Evolutionary conservation across 2,113 vertebrate species (phyloP).

Genomic region (Lagenorhynchus albirostris): DNA sequence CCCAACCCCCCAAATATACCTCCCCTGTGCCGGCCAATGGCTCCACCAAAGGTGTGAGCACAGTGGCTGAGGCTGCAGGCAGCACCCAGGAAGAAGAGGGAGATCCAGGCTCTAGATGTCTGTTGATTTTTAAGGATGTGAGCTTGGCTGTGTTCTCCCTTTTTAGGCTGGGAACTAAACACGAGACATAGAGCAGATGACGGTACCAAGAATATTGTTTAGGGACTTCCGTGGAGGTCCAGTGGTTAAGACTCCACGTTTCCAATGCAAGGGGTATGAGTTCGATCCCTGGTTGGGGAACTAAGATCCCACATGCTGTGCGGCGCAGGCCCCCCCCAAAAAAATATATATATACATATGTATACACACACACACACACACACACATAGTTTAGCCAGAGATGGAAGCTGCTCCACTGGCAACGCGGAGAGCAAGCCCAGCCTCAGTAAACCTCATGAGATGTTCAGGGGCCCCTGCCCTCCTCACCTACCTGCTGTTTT

Average conservation of each 20-base stretch:
- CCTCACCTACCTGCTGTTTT: not conserved
- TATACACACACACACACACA: too few species aligned
- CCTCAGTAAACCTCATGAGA: not conserved
- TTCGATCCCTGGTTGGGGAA: too few species aligned
- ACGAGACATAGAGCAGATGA: not conserved
- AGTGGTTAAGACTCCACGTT: too few species aligned
- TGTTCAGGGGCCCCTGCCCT: not conserved
- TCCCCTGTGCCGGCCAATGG: not conserved
- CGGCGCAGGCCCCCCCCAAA: too few species aligned
- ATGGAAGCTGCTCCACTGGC: not conserved
- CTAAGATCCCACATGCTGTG: too few species aligned
- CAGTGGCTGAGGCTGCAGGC: fast-evolving
- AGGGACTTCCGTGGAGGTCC: too few species aligned
- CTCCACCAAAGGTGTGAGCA: not conserved
- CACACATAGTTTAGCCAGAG: not conserved
- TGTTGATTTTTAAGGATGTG: not conserved
- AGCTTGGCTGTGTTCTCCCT: not conserved
- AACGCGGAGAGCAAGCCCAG: not conserved
- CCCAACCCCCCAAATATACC: not conserved
- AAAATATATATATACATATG: too few species aligned
- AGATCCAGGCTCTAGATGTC: not conserved
- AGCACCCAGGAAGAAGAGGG: not conserved
- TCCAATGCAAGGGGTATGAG: too few species aligned
- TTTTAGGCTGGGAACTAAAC: not conserved
- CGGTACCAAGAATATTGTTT: not conserved